phyloP scores from a whole-genome alignment of 2,888 invertebrate genomes.

The Dimorphilus gyrociliatus region DNA sequence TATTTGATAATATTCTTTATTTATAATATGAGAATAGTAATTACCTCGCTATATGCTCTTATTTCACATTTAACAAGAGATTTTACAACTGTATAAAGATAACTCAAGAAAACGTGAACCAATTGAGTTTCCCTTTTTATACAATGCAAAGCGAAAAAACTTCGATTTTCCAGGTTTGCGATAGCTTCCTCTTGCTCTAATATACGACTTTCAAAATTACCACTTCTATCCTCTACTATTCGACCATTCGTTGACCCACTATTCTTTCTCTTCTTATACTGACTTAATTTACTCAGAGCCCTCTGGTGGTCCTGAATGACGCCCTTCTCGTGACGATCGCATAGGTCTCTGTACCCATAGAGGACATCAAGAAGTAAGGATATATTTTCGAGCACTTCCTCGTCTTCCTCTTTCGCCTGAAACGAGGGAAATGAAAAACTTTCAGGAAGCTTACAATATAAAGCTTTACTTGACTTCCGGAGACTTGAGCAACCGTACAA shows the following conservation, averaged over 20 bases:
- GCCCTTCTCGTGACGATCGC: conserved; percentile 37
- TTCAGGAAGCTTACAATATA: no score
- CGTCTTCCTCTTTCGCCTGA: conserved; percentile 29
- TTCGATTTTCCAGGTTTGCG: conserved; percentile 37
- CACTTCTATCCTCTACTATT: no score
- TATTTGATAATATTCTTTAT: no score
- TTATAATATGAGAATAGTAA: no score
- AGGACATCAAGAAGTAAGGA: conserved; percentile 30
- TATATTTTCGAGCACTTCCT: conserved; percentile 29
- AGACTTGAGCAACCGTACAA: no score
- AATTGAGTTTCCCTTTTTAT: conserved; percentile 39
- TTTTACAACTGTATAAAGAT: conserved; percentile 22
- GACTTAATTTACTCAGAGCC: conserved; percentile 32
- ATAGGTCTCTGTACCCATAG: conserved; percentile 31
- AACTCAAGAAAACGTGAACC: conserved; percentile 34
- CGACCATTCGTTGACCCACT: no score
- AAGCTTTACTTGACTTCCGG: no score
- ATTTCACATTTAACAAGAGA: no score
- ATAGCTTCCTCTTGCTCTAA: conserved; percentile 36
- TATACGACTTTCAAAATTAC: no score
- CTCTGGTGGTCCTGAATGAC: conserved; percentile 32
- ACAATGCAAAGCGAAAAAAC: conserved; percentile 37
- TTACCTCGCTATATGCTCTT: no score
- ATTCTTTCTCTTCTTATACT: conserved; percentile 34
- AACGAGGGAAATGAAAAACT: no score